Conservation (phyloP, 2,888 invertebrate genomes). For the Gonocerus acuteangulatus region DNA sequence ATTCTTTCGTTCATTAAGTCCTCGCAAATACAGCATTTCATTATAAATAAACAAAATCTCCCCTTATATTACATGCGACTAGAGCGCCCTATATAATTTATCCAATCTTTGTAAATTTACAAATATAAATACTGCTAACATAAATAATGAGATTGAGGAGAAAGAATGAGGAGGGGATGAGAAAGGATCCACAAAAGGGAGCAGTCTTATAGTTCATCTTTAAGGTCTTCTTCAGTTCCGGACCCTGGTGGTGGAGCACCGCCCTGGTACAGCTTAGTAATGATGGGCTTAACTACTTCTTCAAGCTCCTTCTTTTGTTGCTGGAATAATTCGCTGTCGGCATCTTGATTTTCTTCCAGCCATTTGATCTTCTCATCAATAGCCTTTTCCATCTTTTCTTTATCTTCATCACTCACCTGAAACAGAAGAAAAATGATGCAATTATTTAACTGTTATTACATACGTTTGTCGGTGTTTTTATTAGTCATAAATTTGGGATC, state of each 20-base stretch:
- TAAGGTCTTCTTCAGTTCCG: constrained; percentile 65
- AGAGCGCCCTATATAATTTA: constrained; percentile 7
- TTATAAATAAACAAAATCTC: constrained; percentile 9
- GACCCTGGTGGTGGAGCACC: constrained; percentile 60
- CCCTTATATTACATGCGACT: background rate
- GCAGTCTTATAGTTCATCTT: constrained; percentile 67
- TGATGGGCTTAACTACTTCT: constrained; percentile 92
- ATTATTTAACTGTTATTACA: too few species aligned
- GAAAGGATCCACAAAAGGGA: too few species aligned
- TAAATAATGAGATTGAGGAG: too few species aligned
- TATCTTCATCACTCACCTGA: constrained; percentile 73
- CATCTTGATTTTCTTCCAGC: constrained; percentile 92
- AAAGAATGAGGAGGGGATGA: background rate
- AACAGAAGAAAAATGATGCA: too few species aligned
- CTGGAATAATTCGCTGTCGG: constrained; percentile 85
- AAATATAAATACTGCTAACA: constrained; percentile 19
- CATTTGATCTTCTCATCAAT: constrained; percentile 96
- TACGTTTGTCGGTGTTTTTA: too few species aligned
- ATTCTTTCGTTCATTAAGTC: background rate
- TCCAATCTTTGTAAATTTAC: background rate
- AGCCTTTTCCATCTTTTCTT: constrained; percentile 89
- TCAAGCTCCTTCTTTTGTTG: constrained; percentile 92
- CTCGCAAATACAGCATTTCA: background rate
- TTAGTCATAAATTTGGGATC: too few species aligned
- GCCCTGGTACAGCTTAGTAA: constrained; percentile 90